Evolutionary conservation across 2,888 invertebrate genomes (phyloP), one percentile per base, ranked within the genome.

Genomic region (Rhingia rostrata): DNA sequence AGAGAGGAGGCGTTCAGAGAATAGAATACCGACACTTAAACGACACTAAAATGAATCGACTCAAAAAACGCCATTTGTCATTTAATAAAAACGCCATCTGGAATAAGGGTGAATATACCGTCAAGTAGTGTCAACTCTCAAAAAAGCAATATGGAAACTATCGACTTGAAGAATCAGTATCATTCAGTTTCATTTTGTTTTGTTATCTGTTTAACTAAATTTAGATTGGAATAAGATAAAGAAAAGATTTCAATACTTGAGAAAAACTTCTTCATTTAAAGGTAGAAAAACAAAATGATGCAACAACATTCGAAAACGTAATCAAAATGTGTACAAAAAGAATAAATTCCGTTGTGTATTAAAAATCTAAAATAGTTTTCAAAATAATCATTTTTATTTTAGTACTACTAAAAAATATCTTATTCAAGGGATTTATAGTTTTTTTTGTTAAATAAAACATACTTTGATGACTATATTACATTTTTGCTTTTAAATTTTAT

Each of bases 231-330:
- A 86, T 61, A 90, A 43, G 88, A 90, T 2, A 88, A 87, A 3
- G 91, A 91, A 66, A 90, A 90, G 77, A 90, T 91, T 2, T 84
- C 86, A 4, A 87, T 90, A 85, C 84, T 91, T 5, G 89, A 88
- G 0, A 91, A 41, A 91, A 91, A 77, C 73, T 91, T 0, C 86
- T 88, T 3, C 88, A 89, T 39, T 12, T 91, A 0, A 86, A 82
- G 3, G 86, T 88, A 6, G 91, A 91, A 78, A 91, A 90, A 61
- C 87, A 88, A 6, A 87, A 86, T n/a, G 91, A 92, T 86, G 83
- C 88, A 3, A 90, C 89, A 74, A 87, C 88, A 12, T 92, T 91
- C 70, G 88, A 89, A 60, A 89, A 90, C 37, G 90, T 91, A 4
- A 88, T 91, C 3, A 60, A 63, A 35, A 90, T 88, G 72, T 90